These are phyloP conservation scores for Clytia hemisphaerica DNA, from an alignment of 30 jellyfish, hydroid and myxozoan genomes.

Conservation along the genomic window DNA sequence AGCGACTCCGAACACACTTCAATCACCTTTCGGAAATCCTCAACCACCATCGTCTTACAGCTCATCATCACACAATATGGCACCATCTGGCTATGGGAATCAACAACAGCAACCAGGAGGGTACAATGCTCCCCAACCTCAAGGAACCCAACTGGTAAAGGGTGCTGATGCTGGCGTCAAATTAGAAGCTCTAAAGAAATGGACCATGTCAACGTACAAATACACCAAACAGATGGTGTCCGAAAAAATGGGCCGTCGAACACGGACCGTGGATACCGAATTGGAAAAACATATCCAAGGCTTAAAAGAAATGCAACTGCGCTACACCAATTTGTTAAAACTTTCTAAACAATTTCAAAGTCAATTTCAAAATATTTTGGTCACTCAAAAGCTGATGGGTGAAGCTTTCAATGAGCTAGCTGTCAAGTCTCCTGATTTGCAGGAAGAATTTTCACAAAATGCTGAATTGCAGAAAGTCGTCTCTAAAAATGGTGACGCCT, in stretches of 20 bases:
- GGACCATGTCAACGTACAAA: conserved; percentile 96
- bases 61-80: conserved; percentile 6
- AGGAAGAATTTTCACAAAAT: conserved; percentile 91
- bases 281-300: conserved; percentile 81
- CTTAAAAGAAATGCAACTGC: conserved; percentile 83
- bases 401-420: conserved; percentile 86
- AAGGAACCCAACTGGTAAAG: conserved; percentile 25
- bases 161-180: conserved; percentile 92
- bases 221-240: conserved; percentile 93
- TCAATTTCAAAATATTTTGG: conserved; percentile 60
- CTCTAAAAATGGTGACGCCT: conserved; percentile 87
- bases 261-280: conserved; percentile 97
- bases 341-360: conserved; percentile 76
- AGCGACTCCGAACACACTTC: conserved; percentile 21
- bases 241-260: conserved; percentile 92
- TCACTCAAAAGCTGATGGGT: conserved; percentile 74
- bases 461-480: conserved; percentile 94
- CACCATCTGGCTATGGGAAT: conserved; percentile 53
- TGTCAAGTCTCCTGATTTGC: conserved; percentile 94
- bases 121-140: conserved; percentile 45
- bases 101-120: conserved; percentile 53
- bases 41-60: conserved; percentile 17
- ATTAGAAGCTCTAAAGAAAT: conserved; percentile 82
- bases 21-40: conserved; percentile 8
- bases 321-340: conserved; percentile 72